These are phyloP conservation scores for Zaprionus nigranus DNA, from an alignment of 1,140 invertebrate species.

Conservation along the genomic window DNA sequence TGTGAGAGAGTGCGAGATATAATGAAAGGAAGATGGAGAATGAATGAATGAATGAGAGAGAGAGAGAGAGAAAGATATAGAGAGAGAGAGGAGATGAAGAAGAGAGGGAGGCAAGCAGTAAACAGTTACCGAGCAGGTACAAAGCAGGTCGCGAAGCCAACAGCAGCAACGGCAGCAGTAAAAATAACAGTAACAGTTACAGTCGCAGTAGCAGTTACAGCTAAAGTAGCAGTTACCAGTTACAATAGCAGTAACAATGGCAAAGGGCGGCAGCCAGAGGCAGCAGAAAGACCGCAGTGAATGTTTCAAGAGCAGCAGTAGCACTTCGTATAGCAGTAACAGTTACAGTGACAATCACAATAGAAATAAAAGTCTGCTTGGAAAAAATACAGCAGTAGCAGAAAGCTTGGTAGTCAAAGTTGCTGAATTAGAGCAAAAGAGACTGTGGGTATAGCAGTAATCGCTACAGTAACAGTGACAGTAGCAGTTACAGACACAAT, in stretches of 20 bases:
- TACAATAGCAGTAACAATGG: slow-evolving; percentile 1
- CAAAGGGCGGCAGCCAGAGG: background rate
- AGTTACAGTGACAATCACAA: background rate
- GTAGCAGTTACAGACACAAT: background rate
- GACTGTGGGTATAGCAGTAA: too few relatives aligned
- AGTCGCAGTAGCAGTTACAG: slow-evolving; percentile 5
- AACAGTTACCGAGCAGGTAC: background rate
- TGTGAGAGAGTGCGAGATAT: background rate
- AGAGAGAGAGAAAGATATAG: background rate
- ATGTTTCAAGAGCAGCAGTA: background rate
- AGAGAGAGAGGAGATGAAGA: background rate
- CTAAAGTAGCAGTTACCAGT: slow-evolving; percentile 8
- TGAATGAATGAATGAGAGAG: background rate
- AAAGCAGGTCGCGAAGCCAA: background rate
- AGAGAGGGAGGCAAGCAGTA: background rate
- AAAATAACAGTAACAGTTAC: background rate
- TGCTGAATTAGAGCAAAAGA: background rate
- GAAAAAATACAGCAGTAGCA: background rate
- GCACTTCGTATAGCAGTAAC: background rate
- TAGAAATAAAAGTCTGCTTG: background rate
- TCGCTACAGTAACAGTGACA: background rate
- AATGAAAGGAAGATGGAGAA: background rate
- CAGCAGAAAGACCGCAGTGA: background rate
- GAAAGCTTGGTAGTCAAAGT: background rate
- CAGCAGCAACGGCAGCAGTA: background rate